Base-by-base conservation (phyloP, 64 coral and sea anemone genomes). In the Hydrozoanthus tunicans region DNA sequence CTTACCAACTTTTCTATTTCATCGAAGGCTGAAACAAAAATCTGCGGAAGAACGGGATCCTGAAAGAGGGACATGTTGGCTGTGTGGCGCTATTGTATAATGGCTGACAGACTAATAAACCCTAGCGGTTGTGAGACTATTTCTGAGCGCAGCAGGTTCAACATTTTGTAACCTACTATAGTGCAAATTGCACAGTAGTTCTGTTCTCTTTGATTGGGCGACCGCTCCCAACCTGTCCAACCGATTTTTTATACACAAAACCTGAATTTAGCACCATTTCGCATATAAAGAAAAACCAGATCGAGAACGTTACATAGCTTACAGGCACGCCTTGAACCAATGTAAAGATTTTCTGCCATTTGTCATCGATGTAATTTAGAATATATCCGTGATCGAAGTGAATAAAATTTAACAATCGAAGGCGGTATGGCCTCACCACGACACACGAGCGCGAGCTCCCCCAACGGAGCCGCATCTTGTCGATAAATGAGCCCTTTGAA, bases 1-100 rank as follows among this genome's bases (percentile, higher is more conserved):
- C 84, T 88, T 75, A 88, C 84, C 84, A 88, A 73, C 23, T 88
- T 88, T 73, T 73, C 69, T 74, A 88, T 88, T 88, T 88, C 84
- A 73, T 88, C 84, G 51, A 88, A 88, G 54, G 84, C 15, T 9
- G 84, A 88, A 60, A 88, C 74, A 74, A 88, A 88, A 70, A 88
- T 59, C 25, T 88, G 84, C 53, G 84, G 84, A 88, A 88, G 68
- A 74, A 88, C 69, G 10, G 68, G 53, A 17, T 88, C 84, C 51
- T 88, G 68, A 75, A 88, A 88, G 55, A 88, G 68, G 26, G 84
- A 88, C 84, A 88, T 88, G 70, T 70, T 23, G 53, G 5, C 54
- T 14, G 17, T 52, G 60, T 65, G 10, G n/a, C 24, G 14, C 55
- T 58, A 73, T 70, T 56, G 80, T 82, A 51, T 26, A 12, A 73